Conservation (phyloP, 2,113 vertebrate species). For the Monopterus albus region DNA sequence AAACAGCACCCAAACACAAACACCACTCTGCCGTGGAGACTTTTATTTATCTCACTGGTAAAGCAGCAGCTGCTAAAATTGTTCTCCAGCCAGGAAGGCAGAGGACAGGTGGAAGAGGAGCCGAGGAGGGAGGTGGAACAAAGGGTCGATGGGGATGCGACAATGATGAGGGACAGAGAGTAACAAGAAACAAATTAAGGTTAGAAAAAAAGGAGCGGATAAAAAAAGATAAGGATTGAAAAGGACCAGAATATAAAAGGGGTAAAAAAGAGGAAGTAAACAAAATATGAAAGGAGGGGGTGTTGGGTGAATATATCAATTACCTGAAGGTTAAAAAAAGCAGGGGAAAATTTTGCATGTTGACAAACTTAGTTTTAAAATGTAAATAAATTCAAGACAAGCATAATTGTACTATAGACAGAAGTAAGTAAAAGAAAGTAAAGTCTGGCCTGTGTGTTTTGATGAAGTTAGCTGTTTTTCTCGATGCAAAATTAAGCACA, state of each 20-base stretch:
- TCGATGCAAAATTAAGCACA: no score
- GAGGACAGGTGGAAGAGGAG: not conserved
- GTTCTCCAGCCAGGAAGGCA: not conserved
- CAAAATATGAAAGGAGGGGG: not conserved
- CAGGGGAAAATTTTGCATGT: no score
- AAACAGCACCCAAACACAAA: not conserved
- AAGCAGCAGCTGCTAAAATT: slow-evolving; percentile 44
- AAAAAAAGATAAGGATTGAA: not conserved
- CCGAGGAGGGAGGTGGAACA: not conserved
- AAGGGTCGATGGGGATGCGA: not conserved
- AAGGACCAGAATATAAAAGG: not conserved
- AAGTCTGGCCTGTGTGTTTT: no score
- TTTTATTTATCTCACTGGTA: slow-evolving; percentile 15
- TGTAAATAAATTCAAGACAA: no score
- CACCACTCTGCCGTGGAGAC: not conserved
- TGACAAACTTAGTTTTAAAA: no score
- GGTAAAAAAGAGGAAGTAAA: not conserved
- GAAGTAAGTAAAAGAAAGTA: no score
- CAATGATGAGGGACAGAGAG: not conserved
- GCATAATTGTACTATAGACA: no score
- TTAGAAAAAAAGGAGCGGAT: not conserved
- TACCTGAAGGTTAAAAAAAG: no score
- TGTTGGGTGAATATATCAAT: no score
- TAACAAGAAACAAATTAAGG: not conserved
- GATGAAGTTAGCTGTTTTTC: no score